These are phyloP conservation scores for Hirtodrosophila alboralis DNA, from an alignment of 2,888 invertebrate species.

Conservation along the genomic window DNA sequence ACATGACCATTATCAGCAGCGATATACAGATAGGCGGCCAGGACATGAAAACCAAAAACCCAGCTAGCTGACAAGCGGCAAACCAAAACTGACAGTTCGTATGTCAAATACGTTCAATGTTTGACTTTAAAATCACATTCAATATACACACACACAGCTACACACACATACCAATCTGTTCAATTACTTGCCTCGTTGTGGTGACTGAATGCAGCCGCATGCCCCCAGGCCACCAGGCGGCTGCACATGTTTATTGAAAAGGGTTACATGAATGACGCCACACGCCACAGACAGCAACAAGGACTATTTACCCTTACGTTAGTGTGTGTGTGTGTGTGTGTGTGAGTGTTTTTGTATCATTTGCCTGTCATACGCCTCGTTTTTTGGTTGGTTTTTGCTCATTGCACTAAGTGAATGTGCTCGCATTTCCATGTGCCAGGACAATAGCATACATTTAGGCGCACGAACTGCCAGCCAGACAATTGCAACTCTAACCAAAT, in stretches of 20 bases:
- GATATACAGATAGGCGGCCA: constrained; percentile 3
- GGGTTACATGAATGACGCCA: constrained; percentile 72
- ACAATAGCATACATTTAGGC: constrained; percentile 75
- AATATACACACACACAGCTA: constrained; percentile 38
- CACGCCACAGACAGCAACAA: constrained; percentile 57
- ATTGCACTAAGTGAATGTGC: constrained; percentile 71
- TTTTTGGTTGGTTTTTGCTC: constrained; percentile 48
- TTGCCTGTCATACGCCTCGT: constrained; percentile 40
- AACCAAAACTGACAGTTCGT: constrained; percentile 71
- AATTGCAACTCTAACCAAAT: constrained; percentile 17
- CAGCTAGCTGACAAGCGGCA: constrained; percentile 64
- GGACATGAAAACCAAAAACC: constrained; percentile 15
- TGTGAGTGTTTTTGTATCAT: constrained; percentile 31
- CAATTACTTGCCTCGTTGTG: constrained; percentile 63
- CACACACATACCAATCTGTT: constrained; percentile 37
- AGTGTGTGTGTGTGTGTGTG: constrained; percentile 2
- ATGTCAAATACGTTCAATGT: constrained; percentile 62
- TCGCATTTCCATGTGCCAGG: constrained; percentile 43
- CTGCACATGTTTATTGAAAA: constrained; percentile 61
- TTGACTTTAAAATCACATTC: constrained; percentile 76
- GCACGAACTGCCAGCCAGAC: constrained; percentile 42
- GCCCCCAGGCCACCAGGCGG: constrained; percentile 13
- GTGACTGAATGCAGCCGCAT: constrained; percentile 44
- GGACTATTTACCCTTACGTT: constrained; percentile 44
- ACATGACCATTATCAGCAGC: constrained; percentile 45